Evolutionary conservation across 2,113 vertebrate species (phyloP), one percentile per base, ranked within the genome.

Genomic region (Pedetes capensis): DNA sequence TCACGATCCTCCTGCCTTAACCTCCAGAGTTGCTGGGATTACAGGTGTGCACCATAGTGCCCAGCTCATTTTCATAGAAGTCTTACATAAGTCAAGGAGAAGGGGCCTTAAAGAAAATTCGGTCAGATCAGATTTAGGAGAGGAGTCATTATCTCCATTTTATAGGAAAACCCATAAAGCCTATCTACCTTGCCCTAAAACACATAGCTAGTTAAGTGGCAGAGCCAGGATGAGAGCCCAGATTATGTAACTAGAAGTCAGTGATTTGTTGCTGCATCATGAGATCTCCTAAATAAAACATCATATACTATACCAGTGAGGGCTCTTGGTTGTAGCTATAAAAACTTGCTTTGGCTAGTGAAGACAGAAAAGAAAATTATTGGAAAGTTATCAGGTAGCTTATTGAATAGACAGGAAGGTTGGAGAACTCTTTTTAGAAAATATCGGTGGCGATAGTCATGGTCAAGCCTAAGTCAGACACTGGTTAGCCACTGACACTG

Each of bases 51-150:
- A n/a, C n/a, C n/a, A n/a, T n/a, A n/a, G n/a, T n/a, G n/a, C n/a
- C n/a, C n/a, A n/a, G n/a, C n/a, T n/a, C n/a, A n/a, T n/a, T 87
- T 95, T 37, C 7, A 55, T 32, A 81, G 59, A 89, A 69, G 84
- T 82, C 17, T 57, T 79, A 69, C 27, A 39, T 37, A 51, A 90
- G 22, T 63, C n/a, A 63, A 71, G 42, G 29, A 49, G 29, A 86
- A 69, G 6, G 0, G 23, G 16, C 16, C 80, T 83, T 72, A 87
- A 95, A 80, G 23, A 95, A 95, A 93, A 49, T 29, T 27, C 12
- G n/a, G 75, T 10, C 2, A 27, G 37, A 76, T 6, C 5, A 63
- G 22, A 75, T 75, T 87, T 85, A 85, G 29, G 25, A 92, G 74
- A 47, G 29, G 9, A 4, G 89, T 92, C 37, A 71, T 89, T 71